Evolutionary conservation across 2,113 vertebrate genomes (phyloP).

Genomic region (Natator depressus): DNA sequence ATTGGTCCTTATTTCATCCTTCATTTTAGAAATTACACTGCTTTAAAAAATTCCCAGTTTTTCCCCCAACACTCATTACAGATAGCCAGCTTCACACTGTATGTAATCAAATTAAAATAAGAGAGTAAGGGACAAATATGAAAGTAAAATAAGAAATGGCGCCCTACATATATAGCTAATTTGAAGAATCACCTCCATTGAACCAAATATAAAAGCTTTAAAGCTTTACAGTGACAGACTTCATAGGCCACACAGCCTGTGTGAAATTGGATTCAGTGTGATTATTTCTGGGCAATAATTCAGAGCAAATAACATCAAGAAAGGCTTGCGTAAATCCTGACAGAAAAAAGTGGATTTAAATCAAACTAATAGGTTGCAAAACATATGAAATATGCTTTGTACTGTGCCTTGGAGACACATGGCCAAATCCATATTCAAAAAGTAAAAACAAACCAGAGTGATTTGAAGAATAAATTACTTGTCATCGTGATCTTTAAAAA

Average conservation of each 20-base stretch:
- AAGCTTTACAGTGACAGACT: slow-evolving; percentile 67
- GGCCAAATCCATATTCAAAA: slow-evolving; percentile 83
- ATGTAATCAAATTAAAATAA: background rate
- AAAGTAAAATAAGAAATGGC: slow-evolving; percentile 12
- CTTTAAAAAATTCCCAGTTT: background rate
- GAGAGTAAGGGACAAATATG: background rate
- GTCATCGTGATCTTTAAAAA: slow-evolving; percentile 87
- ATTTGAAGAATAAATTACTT: slow-evolving; percentile 87
- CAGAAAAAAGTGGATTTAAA: slow-evolving; percentile 85
- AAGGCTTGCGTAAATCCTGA: slow-evolving; percentile 79
- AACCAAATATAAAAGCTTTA: slow-evolving; percentile 69
- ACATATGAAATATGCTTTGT: slow-evolving; percentile 81
- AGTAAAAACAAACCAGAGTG: slow-evolving; percentile 82
- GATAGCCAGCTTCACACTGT: background rate
- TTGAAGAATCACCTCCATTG: slow-evolving; percentile 62
- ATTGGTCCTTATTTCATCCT: background rate
- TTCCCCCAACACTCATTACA: background rate
- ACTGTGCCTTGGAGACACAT: slow-evolving; percentile 81
- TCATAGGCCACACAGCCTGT: slow-evolving; percentile 76
- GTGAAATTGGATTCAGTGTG: slow-evolving; percentile 82
- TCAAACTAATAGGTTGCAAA: slow-evolving; percentile 84
- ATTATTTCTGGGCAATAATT: slow-evolving; percentile 85
- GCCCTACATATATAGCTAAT: background rate
- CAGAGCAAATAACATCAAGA: slow-evolving; percentile 82
- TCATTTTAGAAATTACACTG: background rate